These are phyloP conservation scores for Bactericera cockerelli DNA, from an alignment of 1,140 invertebrate species.

Conservation along the genomic window DNA sequence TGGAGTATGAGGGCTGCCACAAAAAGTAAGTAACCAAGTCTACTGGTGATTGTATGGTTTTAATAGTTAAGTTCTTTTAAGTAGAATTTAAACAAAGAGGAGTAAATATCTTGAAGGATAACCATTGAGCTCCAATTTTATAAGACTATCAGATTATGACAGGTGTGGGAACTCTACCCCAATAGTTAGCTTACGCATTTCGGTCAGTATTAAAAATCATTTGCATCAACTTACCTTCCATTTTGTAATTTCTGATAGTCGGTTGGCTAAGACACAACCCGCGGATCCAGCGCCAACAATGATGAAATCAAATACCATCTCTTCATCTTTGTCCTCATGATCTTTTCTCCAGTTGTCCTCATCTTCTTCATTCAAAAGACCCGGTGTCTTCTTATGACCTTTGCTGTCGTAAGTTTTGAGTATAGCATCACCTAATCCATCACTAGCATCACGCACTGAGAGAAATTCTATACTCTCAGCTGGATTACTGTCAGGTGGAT, in stretches of 20 bases:
- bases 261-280: constrained; percentile 22
- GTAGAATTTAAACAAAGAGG: too few relatives aligned
- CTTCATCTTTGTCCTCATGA: background rate
- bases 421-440: background rate
- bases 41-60: too few relatives aligned
- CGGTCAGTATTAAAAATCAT: too few relatives aligned
- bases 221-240: constrained; percentile 22
- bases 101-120: too few relatives aligned
- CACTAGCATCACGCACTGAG: background rate
- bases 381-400: background rate
- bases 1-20: too few relatives aligned
- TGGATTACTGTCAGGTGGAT: background rate
- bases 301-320: constrained; percentile 35
- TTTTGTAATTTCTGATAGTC: constrained; percentile 20
- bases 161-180: too few relatives aligned
- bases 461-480: background rate
- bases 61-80: too few relatives aligned
- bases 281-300: constrained; percentile 34
- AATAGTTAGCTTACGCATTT: too few relatives aligned
- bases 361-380: background rate
- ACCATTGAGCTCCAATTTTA: too few relatives aligned
- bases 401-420: background rate
- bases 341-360: background rate
- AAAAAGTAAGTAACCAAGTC: too few relatives aligned
- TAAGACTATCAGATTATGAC: too few relatives aligned